Evolutionary conservation across 35 echinoderm and acorn worm species (phyloP).

Genomic region (Lytechinus pictus): DNA sequence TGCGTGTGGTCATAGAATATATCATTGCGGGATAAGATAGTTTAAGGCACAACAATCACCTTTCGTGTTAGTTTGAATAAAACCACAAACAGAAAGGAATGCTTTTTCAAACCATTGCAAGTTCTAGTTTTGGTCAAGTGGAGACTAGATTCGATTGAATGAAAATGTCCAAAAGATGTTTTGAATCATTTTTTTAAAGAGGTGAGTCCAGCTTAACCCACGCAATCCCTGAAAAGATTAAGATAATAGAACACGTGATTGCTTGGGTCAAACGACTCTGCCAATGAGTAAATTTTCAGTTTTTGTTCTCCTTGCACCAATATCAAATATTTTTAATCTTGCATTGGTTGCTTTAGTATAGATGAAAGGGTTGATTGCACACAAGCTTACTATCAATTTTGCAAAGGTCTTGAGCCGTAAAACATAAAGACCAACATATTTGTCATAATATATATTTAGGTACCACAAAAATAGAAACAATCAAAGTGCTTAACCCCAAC

Average conservation of each 20-base stretch:
- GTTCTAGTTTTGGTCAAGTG: background rate
- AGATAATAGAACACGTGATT: conserved; percentile 27
- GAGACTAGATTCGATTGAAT: background rate
- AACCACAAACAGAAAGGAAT: background rate
- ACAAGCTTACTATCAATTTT: conserved; percentile 9
- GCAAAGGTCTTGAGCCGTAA: background rate
- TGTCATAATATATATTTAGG: background rate
- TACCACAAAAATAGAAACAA: background rate
- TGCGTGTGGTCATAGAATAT: background rate
- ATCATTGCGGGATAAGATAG: conserved; percentile 37
- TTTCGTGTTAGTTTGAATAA: conserved; percentile 35
- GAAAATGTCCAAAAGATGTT: background rate
- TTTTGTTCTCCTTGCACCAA: background rate
- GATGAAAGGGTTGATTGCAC: conserved; percentile 9
- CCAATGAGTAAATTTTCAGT: background rate
- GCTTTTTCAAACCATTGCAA: conserved; percentile 15
- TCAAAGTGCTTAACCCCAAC: conserved; percentile 27
- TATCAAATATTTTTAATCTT: background rate
- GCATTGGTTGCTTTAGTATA: conserved; percentile 34
- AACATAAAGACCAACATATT: background rate
- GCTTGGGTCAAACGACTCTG: conserved; percentile 32
- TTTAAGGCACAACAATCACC: conserved; percentile 38
- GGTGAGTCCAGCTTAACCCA: background rate
- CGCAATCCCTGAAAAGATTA: conserved; percentile 14
- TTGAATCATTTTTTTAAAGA: background rate